These are phyloP conservation scores for Drosophila ochracea DNA, from an alignment of 2,888 invertebrate species.

Conservation along the genomic window DNA sequence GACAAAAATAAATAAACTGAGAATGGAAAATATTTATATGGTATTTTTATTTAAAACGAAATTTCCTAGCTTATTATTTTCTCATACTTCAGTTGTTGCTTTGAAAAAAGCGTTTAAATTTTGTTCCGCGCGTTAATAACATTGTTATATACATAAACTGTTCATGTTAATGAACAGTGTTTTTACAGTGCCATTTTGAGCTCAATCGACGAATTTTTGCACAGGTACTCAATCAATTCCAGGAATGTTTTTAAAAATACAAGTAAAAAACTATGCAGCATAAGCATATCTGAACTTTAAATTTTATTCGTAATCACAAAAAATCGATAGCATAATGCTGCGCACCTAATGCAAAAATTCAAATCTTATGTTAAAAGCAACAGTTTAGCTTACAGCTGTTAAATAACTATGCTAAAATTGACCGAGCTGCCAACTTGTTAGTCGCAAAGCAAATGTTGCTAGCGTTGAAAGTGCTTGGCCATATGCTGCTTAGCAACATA, in stretches of 20 bases:
- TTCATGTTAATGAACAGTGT: neutral
- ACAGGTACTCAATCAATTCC: too few relatives aligned
- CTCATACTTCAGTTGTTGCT: neutral
- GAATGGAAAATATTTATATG: neutral
- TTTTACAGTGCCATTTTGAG: slow-evolving; percentile 31
- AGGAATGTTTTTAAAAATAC: neutral
- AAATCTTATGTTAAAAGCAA: neutral
- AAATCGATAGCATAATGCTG: neutral
- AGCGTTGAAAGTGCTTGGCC: neutral
- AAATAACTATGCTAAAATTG: neutral
- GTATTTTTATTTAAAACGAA: neutral
- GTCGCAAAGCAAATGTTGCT: slow-evolving; percentile 5
- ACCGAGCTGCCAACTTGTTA: slow-evolving; percentile 35
- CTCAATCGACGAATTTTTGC: neutral
- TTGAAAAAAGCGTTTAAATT: neutral
- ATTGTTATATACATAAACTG: neutral
- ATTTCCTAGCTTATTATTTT: neutral
- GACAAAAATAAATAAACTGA: slow-evolving; percentile 53
- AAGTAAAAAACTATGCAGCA: neutral
- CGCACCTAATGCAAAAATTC: neutral
- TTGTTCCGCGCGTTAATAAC: neutral
- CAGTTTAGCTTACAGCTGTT: slow-evolving; percentile 21
- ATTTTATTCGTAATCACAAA: neutral
- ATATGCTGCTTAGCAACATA: slow-evolving; percentile 15
- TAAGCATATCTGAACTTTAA: neutral